Conservation (phyloP, 2,888 invertebrate genomes). For the Cyclophora albipunctata region DNA sequence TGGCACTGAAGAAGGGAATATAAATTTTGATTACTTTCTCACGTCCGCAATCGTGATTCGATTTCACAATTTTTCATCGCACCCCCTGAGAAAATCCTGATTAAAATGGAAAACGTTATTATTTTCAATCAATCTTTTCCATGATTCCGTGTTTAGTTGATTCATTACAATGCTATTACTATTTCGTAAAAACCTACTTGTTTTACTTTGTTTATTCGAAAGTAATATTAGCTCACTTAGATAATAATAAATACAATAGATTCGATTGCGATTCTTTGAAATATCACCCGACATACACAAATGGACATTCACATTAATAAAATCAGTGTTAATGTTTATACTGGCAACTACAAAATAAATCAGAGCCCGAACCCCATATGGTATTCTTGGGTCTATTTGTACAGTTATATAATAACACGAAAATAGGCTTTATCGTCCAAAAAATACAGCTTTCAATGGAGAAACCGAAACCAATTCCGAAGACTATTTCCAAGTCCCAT, state of each 20-base stretch:
- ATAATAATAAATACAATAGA: too few relatives aligned
- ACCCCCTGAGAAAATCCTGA: conserved; percentile 51
- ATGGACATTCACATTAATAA: too few relatives aligned
- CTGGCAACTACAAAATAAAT: too few relatives aligned
- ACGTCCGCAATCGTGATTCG: conserved; percentile 67
- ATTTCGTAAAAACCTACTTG: too few relatives aligned
- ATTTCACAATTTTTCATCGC: conserved; percentile 58
- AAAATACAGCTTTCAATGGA: conserved; percentile 13
- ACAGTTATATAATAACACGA: neutral
- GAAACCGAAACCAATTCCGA: conserved; percentile 15
- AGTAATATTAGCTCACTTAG: too few relatives aligned
- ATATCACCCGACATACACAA: too few relatives aligned
- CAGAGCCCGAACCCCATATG: too few relatives aligned
- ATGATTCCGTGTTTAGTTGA: neutral
- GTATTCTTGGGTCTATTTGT: too few relatives aligned
- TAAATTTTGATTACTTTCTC: conserved; percentile 71
- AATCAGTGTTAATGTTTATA: too few relatives aligned
- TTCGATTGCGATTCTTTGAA: too few relatives aligned
- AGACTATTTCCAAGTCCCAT: conserved; percentile 14
- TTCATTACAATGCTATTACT: neutral
- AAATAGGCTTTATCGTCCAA: conserved; percentile 9
- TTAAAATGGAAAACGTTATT: conserved; percentile 56
- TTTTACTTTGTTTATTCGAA: too few relatives aligned
- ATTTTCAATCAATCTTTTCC: conserved; percentile 36
- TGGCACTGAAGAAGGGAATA: conserved; percentile 60